A percentile compares a stretch with the other conserved stretches of the same genome.
Evolutionary conservation across 2,888 invertebrate species (phyloP).

Genomic region (Cheilosia variabilis): DNA sequence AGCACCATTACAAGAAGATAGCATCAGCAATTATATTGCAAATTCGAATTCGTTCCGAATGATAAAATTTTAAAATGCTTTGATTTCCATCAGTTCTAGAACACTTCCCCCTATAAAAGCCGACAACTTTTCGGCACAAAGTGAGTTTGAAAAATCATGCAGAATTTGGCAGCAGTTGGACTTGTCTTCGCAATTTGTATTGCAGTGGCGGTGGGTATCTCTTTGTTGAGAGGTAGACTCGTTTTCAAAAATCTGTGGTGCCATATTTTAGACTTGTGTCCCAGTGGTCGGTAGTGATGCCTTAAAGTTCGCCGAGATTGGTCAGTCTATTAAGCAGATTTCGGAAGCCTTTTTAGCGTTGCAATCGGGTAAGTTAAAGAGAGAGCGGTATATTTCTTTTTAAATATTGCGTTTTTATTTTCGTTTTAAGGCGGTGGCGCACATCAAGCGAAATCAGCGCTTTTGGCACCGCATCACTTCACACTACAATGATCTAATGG

Average conservation of each 20-base stretch:
- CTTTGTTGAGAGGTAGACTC: background rate
- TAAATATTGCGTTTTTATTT: background rate
- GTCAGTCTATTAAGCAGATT: conserved; percentile 36
- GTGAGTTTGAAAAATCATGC: conserved; percentile 43
- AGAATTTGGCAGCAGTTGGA: conserved; percentile 21
- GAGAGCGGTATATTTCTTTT: background rate
- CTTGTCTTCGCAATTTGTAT: conserved; percentile 33
- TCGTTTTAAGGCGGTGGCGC: conserved; percentile 20
- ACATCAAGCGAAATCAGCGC: conserved; percentile 10
- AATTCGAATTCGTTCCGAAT: conserved; percentile 68
- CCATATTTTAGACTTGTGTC: conserved; percentile 13
- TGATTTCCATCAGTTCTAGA: conserved; percentile 46
- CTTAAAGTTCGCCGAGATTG: conserved; percentile 9
- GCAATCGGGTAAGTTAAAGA: conserved; percentile 6
- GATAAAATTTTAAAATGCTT: conserved; percentile 64
- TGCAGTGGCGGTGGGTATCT: conserved; percentile 41
- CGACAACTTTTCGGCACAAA: conserved; percentile 4
- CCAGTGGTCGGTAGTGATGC: conserved; percentile 37
- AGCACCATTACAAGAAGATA: conserved; percentile 66
- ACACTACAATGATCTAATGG: conserved; percentile 10
- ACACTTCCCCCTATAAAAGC: conserved; percentile 29
- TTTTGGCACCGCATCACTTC: conserved; percentile 23
- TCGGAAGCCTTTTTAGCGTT: conserved; percentile 28
- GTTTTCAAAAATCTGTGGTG: background rate
- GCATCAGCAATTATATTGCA: conserved; percentile 70